Conservation (phyloP, 2,797 vertebrate species). For the Arnoldichthys spilopterus region DNA sequence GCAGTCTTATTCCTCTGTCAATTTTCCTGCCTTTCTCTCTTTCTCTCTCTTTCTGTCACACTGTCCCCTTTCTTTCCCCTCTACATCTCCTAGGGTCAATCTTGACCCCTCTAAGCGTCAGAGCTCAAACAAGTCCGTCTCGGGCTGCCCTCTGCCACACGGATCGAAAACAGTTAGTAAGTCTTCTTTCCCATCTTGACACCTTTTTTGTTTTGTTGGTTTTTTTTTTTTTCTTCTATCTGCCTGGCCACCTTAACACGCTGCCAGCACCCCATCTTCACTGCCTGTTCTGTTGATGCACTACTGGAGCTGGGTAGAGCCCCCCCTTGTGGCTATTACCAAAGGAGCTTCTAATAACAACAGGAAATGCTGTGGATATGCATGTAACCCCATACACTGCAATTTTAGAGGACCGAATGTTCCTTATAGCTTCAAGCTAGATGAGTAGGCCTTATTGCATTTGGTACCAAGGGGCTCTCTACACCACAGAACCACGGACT, state of each 20-base stretch:
- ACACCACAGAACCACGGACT: conserved; percentile 16
- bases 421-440: background rate
- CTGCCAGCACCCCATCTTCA: conserved; percentile 45
- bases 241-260: conserved; percentile 54
- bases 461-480: conserved; percentile 39
- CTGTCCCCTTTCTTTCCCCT: conserved; percentile 59
- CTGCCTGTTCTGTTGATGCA: conserved; percentile 25
- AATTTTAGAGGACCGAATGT: background rate
- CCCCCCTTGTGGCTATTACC: conserved; percentile 57
- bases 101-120: conserved; percentile 98
- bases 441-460: background rate
- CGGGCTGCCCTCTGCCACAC: conserved; percentile 92
- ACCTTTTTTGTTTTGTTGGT: too few relatives aligned
- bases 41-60: conserved; percentile 43
- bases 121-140: conserved; percentile 95
- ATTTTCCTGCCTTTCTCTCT: conserved; percentile 63
- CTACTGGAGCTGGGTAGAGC: conserved; percentile 57
- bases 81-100: conserved; percentile 87
- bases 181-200: conserved; percentile 73
- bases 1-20: conserved; percentile 62
- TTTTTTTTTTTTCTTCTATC: conserved; percentile 64
- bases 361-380: background rate
- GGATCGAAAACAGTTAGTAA: conserved; percentile 98
- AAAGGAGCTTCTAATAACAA: background rate
- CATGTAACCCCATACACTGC: background rate